Evolutionary conservation across 1,140 invertebrate genomes (phyloP).

Genomic region (Aleiodes sp.): DNA sequence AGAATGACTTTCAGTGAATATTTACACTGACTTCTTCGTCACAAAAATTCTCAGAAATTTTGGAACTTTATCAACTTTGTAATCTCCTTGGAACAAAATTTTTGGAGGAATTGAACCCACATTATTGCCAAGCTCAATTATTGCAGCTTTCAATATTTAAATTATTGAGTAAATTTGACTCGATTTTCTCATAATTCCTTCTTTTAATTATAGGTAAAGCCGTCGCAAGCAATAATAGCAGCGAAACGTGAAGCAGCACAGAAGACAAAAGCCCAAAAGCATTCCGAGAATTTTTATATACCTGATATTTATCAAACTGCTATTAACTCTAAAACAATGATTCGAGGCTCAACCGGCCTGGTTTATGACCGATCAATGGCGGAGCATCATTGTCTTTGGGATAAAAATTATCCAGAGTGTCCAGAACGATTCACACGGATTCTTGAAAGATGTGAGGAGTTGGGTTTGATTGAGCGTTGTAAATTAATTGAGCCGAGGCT

Average conservation of each 20-base stretch:
- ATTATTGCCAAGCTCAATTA: too few species aligned
- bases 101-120: too few species aligned
- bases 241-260: slow-evolving; percentile 58
- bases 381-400: slow-evolving; percentile 85
- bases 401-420: slow-evolving; percentile 82
- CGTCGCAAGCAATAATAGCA: slow-evolving; percentile 57
- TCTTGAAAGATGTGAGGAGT: slow-evolving; percentile 78
- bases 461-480: slow-evolving; percentile 79
- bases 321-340: slow-evolving; percentile 70
- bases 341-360: slow-evolving; percentile 76
- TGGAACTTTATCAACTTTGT: too few species aligned
- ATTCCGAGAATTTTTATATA: slow-evolving; percentile 41
- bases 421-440: slow-evolving; percentile 78
- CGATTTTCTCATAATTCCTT: background rate
- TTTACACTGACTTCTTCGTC: too few species aligned
- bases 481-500: slow-evolving; percentile 67
- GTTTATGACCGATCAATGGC: slow-evolving; percentile 82
- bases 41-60: too few species aligned
- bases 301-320: slow-evolving; percentile 67
- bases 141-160: too few species aligned
- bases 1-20: too few species aligned
- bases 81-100: too few species aligned
- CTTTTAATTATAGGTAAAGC: slow-evolving; percentile 49
- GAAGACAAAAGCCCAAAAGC: slow-evolving; percentile 46
- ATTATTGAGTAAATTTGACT: background rate